A percentile compares a stretch with the other conserved stretches of the same genome.
Conservation (phyloP, 2,888 invertebrate species). For the Seira ritae region DNA sequence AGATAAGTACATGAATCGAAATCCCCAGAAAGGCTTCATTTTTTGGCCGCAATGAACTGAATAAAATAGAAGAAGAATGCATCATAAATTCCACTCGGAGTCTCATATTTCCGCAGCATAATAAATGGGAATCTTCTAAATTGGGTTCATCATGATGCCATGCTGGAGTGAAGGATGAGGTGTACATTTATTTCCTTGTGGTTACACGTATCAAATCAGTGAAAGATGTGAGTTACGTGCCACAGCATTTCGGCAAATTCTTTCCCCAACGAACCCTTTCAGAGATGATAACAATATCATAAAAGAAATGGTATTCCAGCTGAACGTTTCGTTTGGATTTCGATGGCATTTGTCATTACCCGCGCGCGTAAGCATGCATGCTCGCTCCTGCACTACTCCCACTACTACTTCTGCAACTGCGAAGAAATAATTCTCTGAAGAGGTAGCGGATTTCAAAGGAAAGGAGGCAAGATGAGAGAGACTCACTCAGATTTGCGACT, state of each 20-base stretch:
- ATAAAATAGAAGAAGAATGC: background rate
- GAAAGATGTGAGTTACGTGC: conserved; percentile 11
- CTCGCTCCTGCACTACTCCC: too few species aligned
- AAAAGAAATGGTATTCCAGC: background rate
- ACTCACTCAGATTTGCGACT: background rate
- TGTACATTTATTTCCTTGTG: conserved; percentile 11
- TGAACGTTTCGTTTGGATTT: background rate
- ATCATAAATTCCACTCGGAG: background rate
- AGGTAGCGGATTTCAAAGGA: background rate
- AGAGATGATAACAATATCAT: conserved; percentile 3
- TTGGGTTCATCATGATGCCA: conserved; percentile 7
- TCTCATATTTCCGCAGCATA: conserved; percentile 2
- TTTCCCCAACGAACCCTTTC: background rate
- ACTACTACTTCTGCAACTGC: background rate
- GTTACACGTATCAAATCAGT: conserved; percentile 11
- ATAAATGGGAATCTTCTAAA: background rate
- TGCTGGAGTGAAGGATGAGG: background rate
- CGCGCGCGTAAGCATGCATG: background rate
- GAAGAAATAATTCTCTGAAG: background rate
- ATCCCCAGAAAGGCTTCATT: too few species aligned
- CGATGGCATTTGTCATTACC: background rate
- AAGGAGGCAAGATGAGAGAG: background rate
- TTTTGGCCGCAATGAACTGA: too few species aligned
- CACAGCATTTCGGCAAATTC: background rate
- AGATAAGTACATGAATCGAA: too few species aligned